phyloP scores from a whole-genome alignment of 2,113 vertebrate species.

The Tinamus guttatus region DNA sequence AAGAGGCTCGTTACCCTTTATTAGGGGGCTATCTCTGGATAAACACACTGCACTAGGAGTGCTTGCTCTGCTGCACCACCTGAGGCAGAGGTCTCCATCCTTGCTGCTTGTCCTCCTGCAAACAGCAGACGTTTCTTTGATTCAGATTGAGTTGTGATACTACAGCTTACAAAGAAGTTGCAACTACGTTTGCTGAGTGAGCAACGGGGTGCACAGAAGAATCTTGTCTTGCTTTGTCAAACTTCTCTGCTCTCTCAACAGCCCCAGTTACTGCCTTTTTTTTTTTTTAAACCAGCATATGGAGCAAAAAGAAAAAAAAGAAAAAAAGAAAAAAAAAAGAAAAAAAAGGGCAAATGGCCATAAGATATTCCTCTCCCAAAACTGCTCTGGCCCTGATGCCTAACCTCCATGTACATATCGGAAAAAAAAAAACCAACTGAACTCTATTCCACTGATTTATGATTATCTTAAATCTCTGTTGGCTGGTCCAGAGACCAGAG shows the following conservation, averaged over 20 bases:
- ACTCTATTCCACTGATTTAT: background rate
- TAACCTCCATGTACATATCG: background rate
- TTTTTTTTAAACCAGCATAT: background rate
- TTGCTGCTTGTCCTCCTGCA: background rate
- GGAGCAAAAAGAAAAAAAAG: background rate
- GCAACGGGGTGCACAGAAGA: background rate
- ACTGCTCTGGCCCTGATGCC: background rate
- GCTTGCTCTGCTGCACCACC: background rate
- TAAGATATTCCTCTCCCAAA: background rate
- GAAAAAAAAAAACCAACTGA: background rate
- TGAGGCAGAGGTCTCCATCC: background rate
- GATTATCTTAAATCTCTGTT: background rate
- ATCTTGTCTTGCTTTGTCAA: background rate
- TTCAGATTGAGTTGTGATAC: background rate
- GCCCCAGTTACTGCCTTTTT: rapidly evolving
- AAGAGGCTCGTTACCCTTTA: background rate
- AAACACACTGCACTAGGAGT: background rate
- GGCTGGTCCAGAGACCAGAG: background rate
- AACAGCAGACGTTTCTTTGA: background rate
- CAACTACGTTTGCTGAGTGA: background rate
- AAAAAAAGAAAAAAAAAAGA: background rate
- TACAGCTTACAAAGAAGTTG: background rate
- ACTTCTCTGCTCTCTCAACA: background rate
- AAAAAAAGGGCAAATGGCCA: background rate
- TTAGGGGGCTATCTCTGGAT: background rate